phyloP scores from a whole-genome alignment of 2,113 vertebrate genomes.

The Narcine bancroftii region DNA sequence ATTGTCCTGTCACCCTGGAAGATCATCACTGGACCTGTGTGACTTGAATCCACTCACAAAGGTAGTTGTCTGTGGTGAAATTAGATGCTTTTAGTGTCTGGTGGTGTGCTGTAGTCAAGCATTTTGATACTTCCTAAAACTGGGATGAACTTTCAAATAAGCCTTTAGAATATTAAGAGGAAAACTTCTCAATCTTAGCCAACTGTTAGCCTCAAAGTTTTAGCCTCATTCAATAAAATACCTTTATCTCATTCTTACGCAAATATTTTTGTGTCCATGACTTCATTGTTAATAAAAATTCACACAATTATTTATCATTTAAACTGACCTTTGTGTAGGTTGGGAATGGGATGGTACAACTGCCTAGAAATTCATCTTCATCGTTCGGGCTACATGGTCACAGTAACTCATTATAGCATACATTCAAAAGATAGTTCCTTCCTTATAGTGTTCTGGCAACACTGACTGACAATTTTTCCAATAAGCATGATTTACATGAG shows the following conservation, averaged over 20 bases:
- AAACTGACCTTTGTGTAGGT: background rate
- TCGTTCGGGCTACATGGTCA: too few relatives aligned
- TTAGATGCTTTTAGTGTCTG: background rate
- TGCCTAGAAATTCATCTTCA: too few relatives aligned
- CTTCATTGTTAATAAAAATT: background rate
- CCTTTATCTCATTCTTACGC: background rate
- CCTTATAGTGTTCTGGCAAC: too few relatives aligned
- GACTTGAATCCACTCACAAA: background rate
- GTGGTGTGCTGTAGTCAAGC: background rate
- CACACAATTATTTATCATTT: background rate
- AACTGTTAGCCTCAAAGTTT: background rate
- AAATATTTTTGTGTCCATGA: too few relatives aligned
- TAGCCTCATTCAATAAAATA: background rate
- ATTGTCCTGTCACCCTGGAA: background rate
- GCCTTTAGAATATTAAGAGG: too few relatives aligned
- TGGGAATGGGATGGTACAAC: background rate
- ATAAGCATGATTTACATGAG: background rate
- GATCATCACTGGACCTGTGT: background rate
- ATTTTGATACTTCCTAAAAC: background rate
- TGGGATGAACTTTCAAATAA: background rate
- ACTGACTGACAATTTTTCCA: too few relatives aligned
- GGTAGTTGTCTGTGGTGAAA: background rate
- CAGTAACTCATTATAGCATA: too few relatives aligned
- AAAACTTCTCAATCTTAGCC: background rate
- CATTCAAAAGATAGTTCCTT: too few relatives aligned